Evolutionary conservation across 2,888 invertebrate species (phyloP), one percentile per base, ranked within the genome.

Genomic region (Dicyrtoma fusca): DNA sequence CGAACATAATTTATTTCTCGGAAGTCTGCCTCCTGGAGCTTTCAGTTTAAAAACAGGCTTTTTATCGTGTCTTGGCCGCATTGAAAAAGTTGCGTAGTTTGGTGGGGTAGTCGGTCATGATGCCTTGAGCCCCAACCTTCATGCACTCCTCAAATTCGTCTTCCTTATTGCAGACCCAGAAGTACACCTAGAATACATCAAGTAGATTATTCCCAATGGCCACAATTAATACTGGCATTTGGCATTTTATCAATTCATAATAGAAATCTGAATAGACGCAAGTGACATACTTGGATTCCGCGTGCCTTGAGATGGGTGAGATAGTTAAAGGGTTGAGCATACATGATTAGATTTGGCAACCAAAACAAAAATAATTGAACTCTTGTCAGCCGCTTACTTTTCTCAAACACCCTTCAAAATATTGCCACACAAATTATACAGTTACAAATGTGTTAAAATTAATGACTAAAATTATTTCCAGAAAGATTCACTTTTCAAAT

Each of bases 41-140:
- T n/a, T n/a, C n/a, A n/a, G n/a, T n/a, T n/a, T n/a, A n/a, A n/a
- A n/a, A n/a, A n/a, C n/a, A n/a, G n/a, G n/a, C n/a, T 45, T 45
- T 45, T 45, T 45, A 45, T n/a, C 19, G 23, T 19, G 5, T n/a
- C 4, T 34, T 34, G 8, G 34, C 34, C 3, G 34, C 82, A 82
- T 57, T 83, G 81, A 26, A 86, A 81, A 82, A 85, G 89, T 69
- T 83, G 81, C 75, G 84, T 66, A 89, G 84, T 81, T 84, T 85
- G 34, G 87, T 85, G 14, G 89, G 89, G 81, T 88, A 89, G 82
- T 90, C 90, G 45, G 89, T 89, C 89, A 90, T 90, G 19, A 90
- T 86, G 8, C 89, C 90, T 19, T 86, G 85, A 11, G 86, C 88
- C 55, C 88, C 88, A 45, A 87, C 82, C 69, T 85, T 83, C 80